Evolutionary conservation across 1,140 invertebrate genomes (phyloP).

Genomic region (Drosophila kurseongensis): DNA sequence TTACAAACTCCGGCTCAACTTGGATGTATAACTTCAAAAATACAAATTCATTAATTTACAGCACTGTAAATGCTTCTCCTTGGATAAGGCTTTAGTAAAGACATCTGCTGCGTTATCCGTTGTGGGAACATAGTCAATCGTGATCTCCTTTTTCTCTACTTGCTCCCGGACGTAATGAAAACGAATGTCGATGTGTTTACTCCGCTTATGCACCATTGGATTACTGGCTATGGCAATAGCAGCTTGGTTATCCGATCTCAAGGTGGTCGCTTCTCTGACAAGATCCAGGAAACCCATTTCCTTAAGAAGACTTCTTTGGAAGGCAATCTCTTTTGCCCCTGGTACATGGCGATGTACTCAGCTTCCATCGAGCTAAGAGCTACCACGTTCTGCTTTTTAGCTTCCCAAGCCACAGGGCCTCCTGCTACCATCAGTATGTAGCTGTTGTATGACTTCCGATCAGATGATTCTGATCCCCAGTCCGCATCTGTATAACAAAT

Average conservation of each 20-base stretch:
- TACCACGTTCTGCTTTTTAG: not conserved
- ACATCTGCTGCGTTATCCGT: not conserved
- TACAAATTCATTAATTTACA: not conserved
- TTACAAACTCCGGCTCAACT: too few relatives aligned
- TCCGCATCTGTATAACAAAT: not conserved
- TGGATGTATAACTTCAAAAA: too few relatives aligned
- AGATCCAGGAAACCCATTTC: not conserved
- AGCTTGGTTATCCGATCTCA: conserved; percentile 1
- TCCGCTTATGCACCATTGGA: conserved; percentile 1
- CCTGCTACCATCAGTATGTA: conserved; percentile 4
- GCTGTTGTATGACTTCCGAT: not conserved
- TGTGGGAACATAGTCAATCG: not conserved
- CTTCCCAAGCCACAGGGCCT: not conserved
- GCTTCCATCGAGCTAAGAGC: not conserved
- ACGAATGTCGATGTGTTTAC: not conserved
- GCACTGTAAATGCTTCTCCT: not conserved
- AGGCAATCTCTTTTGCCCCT: not conserved
- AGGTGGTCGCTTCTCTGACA: not conserved
- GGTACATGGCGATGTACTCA: not conserved
- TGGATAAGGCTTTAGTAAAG: not conserved
- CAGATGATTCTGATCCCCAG: conserved; percentile 2
- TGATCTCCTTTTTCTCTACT: not conserved
- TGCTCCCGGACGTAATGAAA: not conserved
- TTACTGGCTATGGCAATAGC: not conserved
- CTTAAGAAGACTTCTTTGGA: not conserved